These are phyloP conservation scores for Falcaria lacertinaria DNA, from an alignment of 2,888 invertebrate genomes.

Conservation along the genomic window DNA sequence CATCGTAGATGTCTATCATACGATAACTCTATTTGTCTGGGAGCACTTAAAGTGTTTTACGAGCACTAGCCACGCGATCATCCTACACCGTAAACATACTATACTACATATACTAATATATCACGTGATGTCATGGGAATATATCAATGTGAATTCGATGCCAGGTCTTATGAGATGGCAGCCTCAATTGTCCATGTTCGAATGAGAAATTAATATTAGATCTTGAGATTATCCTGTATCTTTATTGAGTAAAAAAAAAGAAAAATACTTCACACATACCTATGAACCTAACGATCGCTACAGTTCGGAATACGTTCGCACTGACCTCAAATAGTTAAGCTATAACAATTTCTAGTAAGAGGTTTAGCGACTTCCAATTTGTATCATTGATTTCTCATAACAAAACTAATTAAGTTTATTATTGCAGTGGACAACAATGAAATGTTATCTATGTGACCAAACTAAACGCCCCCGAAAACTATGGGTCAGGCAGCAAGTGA, in stretches of 20 bases:
- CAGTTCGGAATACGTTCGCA: too few relatives aligned
- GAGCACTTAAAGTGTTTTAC: not conserved
- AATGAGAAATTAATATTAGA: too few relatives aligned
- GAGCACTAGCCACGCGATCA: not conserved
- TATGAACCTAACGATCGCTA: too few relatives aligned
- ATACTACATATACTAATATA: not conserved
- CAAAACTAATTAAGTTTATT: not conserved
- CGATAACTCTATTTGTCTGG: not conserved
- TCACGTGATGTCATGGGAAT: not conserved
- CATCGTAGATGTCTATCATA: not conserved
- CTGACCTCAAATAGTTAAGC: too few relatives aligned
- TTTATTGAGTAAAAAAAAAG: too few relatives aligned
- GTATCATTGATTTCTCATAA: too few relatives aligned
- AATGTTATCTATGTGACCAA: constrained; percentile 18
- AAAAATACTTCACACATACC: too few relatives aligned
- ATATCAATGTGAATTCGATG: not conserved
- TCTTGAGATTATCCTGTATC: too few relatives aligned
- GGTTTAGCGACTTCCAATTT: too few relatives aligned
- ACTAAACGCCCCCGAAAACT: constrained; percentile 24
- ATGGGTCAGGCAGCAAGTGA: constrained; percentile 24
- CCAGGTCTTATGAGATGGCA: not conserved
- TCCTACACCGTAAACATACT: not conserved
- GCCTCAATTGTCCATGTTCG: too few relatives aligned
- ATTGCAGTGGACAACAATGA: not conserved
- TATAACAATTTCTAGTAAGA: too few relatives aligned